A percentile compares a stretch with the other conserved stretches of the same genome.
Conservation (phyloP, 2,888 invertebrate genomes). For the Litoditis marina region DNA sequence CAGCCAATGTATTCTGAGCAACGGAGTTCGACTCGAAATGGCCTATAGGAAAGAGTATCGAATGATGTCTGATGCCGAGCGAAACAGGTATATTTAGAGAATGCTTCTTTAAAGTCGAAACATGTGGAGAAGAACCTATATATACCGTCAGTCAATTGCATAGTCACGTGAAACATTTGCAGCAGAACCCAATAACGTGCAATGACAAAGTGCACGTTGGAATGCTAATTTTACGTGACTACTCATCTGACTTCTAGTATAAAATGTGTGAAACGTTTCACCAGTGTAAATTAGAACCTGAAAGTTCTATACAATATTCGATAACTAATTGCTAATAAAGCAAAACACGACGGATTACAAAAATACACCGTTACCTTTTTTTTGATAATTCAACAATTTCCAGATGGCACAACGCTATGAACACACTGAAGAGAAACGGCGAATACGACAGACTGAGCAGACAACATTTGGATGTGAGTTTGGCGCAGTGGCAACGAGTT, state of each 20-base stretch:
- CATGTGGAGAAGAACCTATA: background rate
- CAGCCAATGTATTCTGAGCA: conserved; percentile 53
- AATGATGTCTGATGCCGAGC: conserved; percentile 60
- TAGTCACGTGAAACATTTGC: too few relatives aligned
- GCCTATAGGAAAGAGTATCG: conserved; percentile 58
- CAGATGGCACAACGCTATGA: conserved; percentile 58
- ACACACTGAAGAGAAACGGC: conserved; percentile 55
- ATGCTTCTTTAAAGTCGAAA: background rate
- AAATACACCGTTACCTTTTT: background rate
- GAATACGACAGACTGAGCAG: conserved; percentile 54
- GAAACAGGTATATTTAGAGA: conserved; percentile 28
- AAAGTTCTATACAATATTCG: too few relatives aligned
- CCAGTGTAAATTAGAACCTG: too few relatives aligned
- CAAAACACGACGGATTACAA: too few relatives aligned
- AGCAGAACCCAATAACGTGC: too few relatives aligned
- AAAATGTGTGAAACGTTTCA: too few relatives aligned
- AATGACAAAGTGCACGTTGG: too few relatives aligned
- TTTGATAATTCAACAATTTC: background rate
- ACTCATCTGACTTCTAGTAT: too few relatives aligned
- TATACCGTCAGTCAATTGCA: too few relatives aligned
- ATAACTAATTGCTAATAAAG: too few relatives aligned
- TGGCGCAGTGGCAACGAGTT: too few relatives aligned
- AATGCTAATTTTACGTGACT: too few relatives aligned
- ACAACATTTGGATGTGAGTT: conserved; percentile 47
- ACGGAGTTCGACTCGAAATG: conserved; percentile 54